Evolutionary conservation across 1,140 invertebrate species (phyloP).

Genomic region (Plectrocnemia conspersa): DNA sequence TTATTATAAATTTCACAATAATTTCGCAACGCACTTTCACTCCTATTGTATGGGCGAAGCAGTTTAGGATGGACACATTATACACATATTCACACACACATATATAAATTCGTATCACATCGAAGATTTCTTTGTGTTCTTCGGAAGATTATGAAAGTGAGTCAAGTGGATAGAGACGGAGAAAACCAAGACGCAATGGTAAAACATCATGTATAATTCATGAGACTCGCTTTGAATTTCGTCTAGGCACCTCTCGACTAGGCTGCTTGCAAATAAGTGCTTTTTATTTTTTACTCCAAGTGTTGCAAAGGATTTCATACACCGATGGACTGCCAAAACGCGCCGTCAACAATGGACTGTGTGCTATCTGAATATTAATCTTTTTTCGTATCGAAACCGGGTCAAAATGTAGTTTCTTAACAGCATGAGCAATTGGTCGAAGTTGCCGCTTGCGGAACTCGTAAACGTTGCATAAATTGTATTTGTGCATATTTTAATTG

Average conservation of each 20-base stretch:
- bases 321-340: constrained; percentile 21
- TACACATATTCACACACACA: too few species aligned
- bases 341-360: constrained; percentile 9
- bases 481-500: background rate
- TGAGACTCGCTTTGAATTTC: constrained; percentile 10
- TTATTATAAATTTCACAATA: background rate
- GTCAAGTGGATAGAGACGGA: background rate
- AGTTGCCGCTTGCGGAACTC: background rate
- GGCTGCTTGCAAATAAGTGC: background rate
- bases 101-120: background rate
- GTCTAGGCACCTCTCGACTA: background rate
- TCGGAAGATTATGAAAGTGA: constrained; percentile 12
- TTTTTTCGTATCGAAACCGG: constrained; percentile 9
- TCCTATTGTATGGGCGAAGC: background rate
- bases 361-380: constrained; percentile 18
- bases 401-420: constrained; percentile 12
- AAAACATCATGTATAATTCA: constrained; percentile 20
- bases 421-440: background rate
- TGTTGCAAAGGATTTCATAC: constrained; percentile 10
- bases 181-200: background rate
- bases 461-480: constrained; percentile 1
- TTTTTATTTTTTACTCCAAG: background rate
- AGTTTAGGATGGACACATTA: too few species aligned
- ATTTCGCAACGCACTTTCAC: background rate
- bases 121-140: background rate